phyloP scores from a whole-genome alignment of 2,113 vertebrate species.

The Progne subis region DNA sequence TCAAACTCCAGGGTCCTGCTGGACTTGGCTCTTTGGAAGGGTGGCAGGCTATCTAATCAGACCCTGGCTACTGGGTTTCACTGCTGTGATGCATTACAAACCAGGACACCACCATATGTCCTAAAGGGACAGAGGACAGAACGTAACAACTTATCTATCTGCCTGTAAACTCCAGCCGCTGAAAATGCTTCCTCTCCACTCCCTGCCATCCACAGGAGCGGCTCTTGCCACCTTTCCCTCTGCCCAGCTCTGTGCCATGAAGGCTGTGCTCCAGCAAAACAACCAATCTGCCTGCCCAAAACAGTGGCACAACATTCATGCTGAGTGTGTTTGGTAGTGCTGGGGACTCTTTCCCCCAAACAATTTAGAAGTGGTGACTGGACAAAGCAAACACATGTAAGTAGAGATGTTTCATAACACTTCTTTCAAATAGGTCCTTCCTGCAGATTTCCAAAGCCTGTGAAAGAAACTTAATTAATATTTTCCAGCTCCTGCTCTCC shows the following conservation, averaged over 20 bases:
- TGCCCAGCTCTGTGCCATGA: neutral
- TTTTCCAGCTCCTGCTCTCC: slow-evolving; percentile 12
- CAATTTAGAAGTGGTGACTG: neutral
- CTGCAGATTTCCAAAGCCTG: slow-evolving; percentile 1
- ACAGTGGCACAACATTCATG: neutral
- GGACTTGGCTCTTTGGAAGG: neutral
- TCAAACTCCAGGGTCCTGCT: neutral
- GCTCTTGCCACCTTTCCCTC: neutral
- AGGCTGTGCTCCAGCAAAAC: neutral
- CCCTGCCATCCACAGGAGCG: neutral
- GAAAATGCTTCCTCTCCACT: neutral
- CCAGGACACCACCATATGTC: accelerated
- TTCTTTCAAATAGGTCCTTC: neutral
- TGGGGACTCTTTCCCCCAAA: neutral
- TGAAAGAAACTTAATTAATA: slow-evolving; percentile 8
- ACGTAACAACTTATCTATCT: neutral
- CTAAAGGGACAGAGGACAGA: neutral
- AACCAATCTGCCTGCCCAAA: neutral
- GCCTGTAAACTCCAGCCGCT: neutral
- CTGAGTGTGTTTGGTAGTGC: neutral
- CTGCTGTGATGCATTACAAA: neutral
- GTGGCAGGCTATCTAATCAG: neutral
- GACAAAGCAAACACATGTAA: neutral
- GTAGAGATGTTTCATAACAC: neutral
- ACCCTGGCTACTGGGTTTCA: neutral